Conservation (phyloP, 2,113 vertebrate genomes). For the Corythoichthys haematopterus region DNA sequence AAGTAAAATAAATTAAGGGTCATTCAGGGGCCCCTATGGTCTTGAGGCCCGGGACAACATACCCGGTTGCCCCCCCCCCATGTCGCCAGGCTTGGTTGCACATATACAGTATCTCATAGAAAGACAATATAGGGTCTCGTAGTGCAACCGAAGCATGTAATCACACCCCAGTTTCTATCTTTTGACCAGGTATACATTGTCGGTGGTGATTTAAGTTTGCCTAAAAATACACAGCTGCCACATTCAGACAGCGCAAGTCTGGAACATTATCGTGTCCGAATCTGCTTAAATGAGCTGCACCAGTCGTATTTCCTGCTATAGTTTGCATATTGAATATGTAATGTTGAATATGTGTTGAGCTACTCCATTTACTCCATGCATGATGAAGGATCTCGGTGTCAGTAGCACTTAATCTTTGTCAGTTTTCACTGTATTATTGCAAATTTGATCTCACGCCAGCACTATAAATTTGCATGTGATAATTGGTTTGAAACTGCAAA, state of each 20-base stretch:
- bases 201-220: not conserved
- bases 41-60: too few species aligned
- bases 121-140: not conserved
- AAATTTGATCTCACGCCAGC: slow-evolving; percentile 40
- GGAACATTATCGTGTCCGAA: slow-evolving; percentile 16
- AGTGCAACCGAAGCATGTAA: not conserved
- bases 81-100: too few species aligned
- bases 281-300: slow-evolving; percentile 19
- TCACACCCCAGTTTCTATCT: not conserved
- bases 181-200: slow-evolving; percentile 2
- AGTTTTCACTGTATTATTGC: slow-evolving; percentile 35
- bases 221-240: slow-evolving; percentile 4
- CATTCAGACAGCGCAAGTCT: slow-evolving; percentile 10
- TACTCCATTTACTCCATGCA: slow-evolving; percentile 9
- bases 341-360: slow-evolving; percentile 43
- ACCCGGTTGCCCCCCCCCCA: too few species aligned
- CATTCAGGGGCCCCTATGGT: too few species aligned
- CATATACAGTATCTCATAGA: too few species aligned
- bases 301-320: slow-evolving; percentile 31
- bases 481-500: slow-evolving; percentile 49
- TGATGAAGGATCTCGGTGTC: slow-evolving; percentile 33
- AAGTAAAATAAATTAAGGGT: too few species aligned
- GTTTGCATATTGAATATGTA: slow-evolving; percentile 41
- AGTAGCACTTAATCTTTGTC: slow-evolving; percentile 42
- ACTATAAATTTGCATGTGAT: slow-evolving; percentile 61